A percentile compares a stretch with the other conserved stretches of the same genome.
Evolutionary conservation across 1,140 invertebrate genomes (phyloP).

Genomic region (Steinernema feltiae): DNA sequence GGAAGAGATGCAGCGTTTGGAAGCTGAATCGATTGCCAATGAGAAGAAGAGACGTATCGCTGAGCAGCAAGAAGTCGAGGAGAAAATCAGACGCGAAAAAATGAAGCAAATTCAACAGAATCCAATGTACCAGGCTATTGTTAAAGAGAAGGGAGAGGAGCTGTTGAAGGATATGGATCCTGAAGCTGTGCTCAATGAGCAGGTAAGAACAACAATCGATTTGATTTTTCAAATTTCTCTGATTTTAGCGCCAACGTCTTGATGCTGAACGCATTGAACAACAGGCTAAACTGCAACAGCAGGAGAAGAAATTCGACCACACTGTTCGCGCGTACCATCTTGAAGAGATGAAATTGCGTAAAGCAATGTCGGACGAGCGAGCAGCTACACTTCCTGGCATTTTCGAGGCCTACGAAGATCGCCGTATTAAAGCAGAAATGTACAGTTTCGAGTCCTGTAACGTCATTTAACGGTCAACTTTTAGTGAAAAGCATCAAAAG

Average conservation of each 20-base stretch:
- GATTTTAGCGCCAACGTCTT: slow-evolving; percentile 34
- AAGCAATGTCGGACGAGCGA: slow-evolving; percentile 37
- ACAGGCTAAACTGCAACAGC: slow-evolving; percentile 44
- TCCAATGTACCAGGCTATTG: slow-evolving; percentile 47
- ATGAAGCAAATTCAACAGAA: slow-evolving; percentile 35
- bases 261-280: slow-evolving; percentile 47
- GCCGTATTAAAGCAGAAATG: slow-evolving; percentile 48
- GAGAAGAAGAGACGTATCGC: slow-evolving; percentile 44
- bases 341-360: slow-evolving; percentile 49
- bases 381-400: slow-evolving; percentile 26
- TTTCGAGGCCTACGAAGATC: slow-evolving; percentile 44
- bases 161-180: slow-evolving; percentile 52
- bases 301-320: slow-evolving; percentile 58
- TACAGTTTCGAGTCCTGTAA: slow-evolving; percentile 32
- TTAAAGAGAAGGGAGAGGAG: slow-evolving; percentile 53
- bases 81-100: slow-evolving; percentile 31
- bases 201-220: slow-evolving; percentile 38
- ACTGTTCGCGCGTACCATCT: slow-evolving; percentile 53
- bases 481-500: slow-evolving; percentile 43
- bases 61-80: slow-evolving; percentile 42
- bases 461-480: slow-evolving; percentile 20
- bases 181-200: slow-evolving; percentile 47
- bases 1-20: slow-evolving; percentile 52
- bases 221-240: slow-evolving; percentile 18
- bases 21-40: slow-evolving; percentile 52